phyloP scores from a whole-genome alignment of 2,113 vertebrate species.

The Aythya baeri region DNA sequence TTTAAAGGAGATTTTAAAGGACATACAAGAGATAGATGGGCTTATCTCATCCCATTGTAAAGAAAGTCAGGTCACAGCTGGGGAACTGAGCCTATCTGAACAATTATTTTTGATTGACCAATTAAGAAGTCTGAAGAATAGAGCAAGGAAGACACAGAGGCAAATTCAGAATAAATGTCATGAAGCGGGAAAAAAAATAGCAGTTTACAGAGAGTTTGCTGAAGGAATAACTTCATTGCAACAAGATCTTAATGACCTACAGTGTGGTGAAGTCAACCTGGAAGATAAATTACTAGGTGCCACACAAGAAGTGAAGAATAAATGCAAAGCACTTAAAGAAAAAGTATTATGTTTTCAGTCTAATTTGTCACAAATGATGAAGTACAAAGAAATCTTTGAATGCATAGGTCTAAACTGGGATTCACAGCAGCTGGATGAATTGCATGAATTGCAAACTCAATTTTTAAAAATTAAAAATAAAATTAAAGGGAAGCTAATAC shows the following conservation, averaged over 20 bases:
- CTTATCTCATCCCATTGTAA: slow-evolving; percentile 77
- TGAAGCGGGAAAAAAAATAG: slow-evolving; percentile 75
- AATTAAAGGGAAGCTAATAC: slow-evolving; percentile 73
- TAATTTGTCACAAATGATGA: slow-evolving; percentile 48
- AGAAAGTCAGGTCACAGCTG: slow-evolving; percentile 73
- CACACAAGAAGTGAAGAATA: slow-evolving; percentile 12
- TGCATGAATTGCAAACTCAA: slow-evolving; percentile 67
- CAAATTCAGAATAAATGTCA: slow-evolving; percentile 76
- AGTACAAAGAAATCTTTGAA: slow-evolving; percentile 74
- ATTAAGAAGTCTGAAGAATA: slow-evolving; percentile 80
- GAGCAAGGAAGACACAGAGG: slow-evolving; percentile 74
- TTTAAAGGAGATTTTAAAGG: slow-evolving; percentile 75
- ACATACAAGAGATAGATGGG: slow-evolving; percentile 76
- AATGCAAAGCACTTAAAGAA: slow-evolving; percentile 44
- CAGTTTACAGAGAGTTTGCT: slow-evolving; percentile 68
- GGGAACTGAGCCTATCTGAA: slow-evolving; percentile 84
- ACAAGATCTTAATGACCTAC: slow-evolving; percentile 73
- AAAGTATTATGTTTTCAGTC: slow-evolving; percentile 43
- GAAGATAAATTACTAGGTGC: background rate
- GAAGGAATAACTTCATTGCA: slow-evolving; percentile 73
- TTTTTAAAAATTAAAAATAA: slow-evolving; percentile 63
- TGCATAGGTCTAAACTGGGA: slow-evolving; percentile 71
- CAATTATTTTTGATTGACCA: slow-evolving; percentile 81
- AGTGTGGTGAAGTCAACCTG: slow-evolving; percentile 13
- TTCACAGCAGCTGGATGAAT: slow-evolving; percentile 39